These are phyloP conservation scores for Bufotes viridis DNA, from an alignment of 2,797 vertebrate species.

Conservation along the genomic window DNA sequence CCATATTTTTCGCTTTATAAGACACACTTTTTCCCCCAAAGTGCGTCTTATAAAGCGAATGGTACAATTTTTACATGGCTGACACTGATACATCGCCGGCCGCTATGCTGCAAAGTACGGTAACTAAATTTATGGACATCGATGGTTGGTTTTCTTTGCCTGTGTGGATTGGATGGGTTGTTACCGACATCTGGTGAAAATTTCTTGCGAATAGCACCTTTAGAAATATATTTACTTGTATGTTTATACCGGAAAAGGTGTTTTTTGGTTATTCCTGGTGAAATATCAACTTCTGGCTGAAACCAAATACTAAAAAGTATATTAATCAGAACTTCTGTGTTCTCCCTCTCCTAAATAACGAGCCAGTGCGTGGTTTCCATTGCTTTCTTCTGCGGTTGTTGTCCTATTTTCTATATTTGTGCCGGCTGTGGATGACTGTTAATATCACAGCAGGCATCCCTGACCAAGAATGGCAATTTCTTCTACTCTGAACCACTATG, in stretches of 20 bases:
- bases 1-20: no score
- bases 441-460: not conserved
- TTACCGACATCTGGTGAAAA: no score
- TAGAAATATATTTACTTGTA: not conserved
- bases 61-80: no score
- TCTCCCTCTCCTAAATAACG: not conserved
- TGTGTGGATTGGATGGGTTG: no score
- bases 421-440: not conserved
- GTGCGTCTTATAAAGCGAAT: no score
- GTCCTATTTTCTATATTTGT: constrained; percentile 24
- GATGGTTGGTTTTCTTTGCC: no score
- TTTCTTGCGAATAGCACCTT: no score
- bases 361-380: not conserved
- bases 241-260: not conserved
- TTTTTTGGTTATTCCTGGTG: not conserved
- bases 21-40: no score
- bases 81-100: no score
- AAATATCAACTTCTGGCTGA: not conserved
- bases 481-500: not conserved
- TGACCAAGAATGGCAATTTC: constrained; percentile 49
- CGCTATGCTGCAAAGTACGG: no score
- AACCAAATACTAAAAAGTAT: not conserved
- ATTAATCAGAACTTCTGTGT: not conserved
- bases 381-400: not conserved
- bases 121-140: no score